A percentile compares a stretch with the other conserved stretches of the same genome.
Conservation (phyloP, 2,797 vertebrate species). For the Threskiornis aethiopicus region DNA sequence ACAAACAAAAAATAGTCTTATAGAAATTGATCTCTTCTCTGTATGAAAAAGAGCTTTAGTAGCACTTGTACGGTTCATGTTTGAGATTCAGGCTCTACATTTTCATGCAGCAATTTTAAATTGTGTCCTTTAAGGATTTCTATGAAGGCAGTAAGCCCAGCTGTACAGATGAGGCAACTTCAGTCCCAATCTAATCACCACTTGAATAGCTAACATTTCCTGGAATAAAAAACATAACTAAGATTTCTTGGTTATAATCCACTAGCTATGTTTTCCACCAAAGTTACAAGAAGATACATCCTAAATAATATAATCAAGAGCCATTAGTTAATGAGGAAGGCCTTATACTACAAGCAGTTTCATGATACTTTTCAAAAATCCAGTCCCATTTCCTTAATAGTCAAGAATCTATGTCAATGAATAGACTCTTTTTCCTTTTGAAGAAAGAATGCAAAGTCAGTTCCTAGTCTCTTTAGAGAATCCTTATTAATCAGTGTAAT, state of each 20-base stretch:
- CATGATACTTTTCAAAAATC: not conserved
- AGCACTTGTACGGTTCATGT: not conserved
- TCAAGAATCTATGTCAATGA: not conserved
- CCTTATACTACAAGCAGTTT: not conserved
- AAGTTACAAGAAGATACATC: not conserved
- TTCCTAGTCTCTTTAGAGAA: not conserved
- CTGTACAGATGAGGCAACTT: not conserved
- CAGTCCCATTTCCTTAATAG: not conserved
- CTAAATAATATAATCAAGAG: not conserved
- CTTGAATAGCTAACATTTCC: not conserved
- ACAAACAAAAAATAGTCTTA: not conserved
- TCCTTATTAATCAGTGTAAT: not conserved
- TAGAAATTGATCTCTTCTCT: not conserved
- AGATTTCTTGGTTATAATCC: not conserved
- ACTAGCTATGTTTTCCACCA: not conserved
- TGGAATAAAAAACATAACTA: not conserved
- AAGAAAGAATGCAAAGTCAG: not conserved
- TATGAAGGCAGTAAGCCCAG: not conserved
- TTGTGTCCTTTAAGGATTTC: not conserved
- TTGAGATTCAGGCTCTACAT: not conserved
- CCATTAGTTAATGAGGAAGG: not conserved
- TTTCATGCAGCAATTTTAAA: not conserved
- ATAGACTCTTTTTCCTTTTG: not conserved
- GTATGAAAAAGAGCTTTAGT: not conserved
- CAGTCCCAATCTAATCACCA: not conserved